Evolutionary conservation across 2,888 invertebrate genomes (phyloP), one percentile per base, ranked within the genome.

Genomic region (Pteria penguin): DNA sequence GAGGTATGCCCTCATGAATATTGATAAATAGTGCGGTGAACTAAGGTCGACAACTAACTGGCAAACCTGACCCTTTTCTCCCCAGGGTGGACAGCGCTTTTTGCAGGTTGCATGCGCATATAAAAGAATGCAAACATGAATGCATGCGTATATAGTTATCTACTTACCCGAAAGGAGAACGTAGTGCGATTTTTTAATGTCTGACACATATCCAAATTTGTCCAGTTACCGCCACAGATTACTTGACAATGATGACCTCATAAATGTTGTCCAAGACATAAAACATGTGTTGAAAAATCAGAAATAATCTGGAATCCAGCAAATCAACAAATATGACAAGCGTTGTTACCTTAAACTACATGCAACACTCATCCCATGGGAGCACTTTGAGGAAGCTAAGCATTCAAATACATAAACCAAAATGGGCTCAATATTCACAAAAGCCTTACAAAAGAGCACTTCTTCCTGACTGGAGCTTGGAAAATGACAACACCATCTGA

Each of bases 381-480:
- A 71, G 22, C 71, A 71, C 26, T 71, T 60, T 33, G 45, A 61
- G 24, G 61, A 33, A 36, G n/a, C n/a, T n/a, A n/a, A n/a, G 71
- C 62, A 24, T 71, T 54, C 27, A 62, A 36, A 22, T 71, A 62
- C 32, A 62, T 62, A n/a, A 1, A 14, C 1, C 29, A 33, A 32
- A 22, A 45, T 36, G 62, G 62, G 11, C 45, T 71, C 22, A 1
- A 61, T 11, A 36, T 61, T 1, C 71, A 71, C 45, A 71, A 27
- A 45, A 32, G 31, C 14, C 61, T 52, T 8, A 66, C 54, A 27
- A 66, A 3, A 66, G 66, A 66, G 1, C 27, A 70, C 31, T 61
- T 61, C 52, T 8, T 14, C 1, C n/a, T 52, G 1, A 65, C 72
- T 5, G 4, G 32, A 11, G 26, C 63, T 8, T 29, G 26, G n/a